Percentiles rank a stretch among this genome's conserved stretches.
Conservation (phyloP, 2,113 vertebrate genomes). For the Azemiops feae region DNA sequence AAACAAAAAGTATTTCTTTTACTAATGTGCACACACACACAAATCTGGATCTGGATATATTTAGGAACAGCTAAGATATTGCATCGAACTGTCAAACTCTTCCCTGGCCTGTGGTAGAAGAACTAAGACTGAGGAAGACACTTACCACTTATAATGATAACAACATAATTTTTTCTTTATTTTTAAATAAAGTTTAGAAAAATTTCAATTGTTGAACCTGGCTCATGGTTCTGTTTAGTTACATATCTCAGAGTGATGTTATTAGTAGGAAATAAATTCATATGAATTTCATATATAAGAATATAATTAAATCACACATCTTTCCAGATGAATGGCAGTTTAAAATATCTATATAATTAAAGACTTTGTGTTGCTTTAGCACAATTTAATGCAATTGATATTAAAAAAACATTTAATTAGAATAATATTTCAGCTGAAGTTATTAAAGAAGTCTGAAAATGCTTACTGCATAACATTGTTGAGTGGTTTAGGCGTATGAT, state of each 20-base stretch:
- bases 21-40: too few species aligned
- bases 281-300: neutral
- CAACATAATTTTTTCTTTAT: too few species aligned
- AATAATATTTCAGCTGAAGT: neutral
- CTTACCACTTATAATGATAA: too few species aligned
- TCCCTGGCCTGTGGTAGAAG: too few species aligned
- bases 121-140: too few species aligned
- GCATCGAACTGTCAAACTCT: too few species aligned
- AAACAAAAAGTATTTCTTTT: neutral
- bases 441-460: neutral
- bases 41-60: too few species aligned
- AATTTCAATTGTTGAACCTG: neutral
- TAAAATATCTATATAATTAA: neutral
- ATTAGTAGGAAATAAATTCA: neutral
- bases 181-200: neutral
- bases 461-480: neutral
- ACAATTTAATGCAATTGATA: neutral
- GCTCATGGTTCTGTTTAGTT: neutral
- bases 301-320: neutral
- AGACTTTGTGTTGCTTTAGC: neutral
- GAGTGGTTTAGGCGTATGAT: neutral
- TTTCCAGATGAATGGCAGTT: neutral
- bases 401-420: neutral
- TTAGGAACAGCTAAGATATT: too few species aligned
- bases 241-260: neutral